Evolutionary conservation across 30 jellyfish, hydroid and myxozoan species (phyloP).

Genomic region (Aurelia aurita): DNA sequence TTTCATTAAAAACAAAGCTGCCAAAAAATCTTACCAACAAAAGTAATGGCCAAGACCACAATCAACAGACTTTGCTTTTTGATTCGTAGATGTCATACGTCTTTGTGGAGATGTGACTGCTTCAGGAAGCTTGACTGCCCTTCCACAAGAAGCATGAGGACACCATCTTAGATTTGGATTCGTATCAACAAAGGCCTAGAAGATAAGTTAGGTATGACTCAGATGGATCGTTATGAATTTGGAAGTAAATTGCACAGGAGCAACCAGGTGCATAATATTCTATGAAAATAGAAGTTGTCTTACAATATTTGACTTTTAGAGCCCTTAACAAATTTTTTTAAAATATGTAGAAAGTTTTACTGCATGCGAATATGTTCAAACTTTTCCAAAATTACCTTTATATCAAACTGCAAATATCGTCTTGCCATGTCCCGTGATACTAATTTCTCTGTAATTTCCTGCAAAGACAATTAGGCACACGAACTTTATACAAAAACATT

Average conservation of each 20-base stretch:
- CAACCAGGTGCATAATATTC: too few relatives aligned
- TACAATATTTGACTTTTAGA: too few relatives aligned
- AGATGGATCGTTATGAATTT: neutral
- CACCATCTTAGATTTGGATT: conserved; percentile 80
- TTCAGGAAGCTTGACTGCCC: conserved; percentile 67
- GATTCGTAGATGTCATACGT: conserved; percentile 4
- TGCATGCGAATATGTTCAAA: too few relatives aligned
- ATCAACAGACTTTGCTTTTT: conserved; percentile 65
- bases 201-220: neutral
- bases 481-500: neutral
- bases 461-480: neutral
- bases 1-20: neutral
- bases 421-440: conserved; percentile 81
- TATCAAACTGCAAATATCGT: conserved; percentile 64
- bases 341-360: too few relatives aligned
- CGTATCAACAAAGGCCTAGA: conserved; percentile 85
- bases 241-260: neutral
- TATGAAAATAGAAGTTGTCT: too few relatives aligned
- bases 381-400: conserved; percentile 45
- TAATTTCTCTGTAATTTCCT: conserved; percentile 73
- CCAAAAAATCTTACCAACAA: conserved; percentile 59
- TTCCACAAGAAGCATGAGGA: conserved; percentile 72
- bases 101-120: conserved; percentile 19
- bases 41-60: conserved; percentile 79
- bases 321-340: too few relatives aligned